These are phyloP conservation scores for Taenaris catops DNA, from an alignment of 2,888 invertebrate species.

Conservation along the genomic window DNA sequence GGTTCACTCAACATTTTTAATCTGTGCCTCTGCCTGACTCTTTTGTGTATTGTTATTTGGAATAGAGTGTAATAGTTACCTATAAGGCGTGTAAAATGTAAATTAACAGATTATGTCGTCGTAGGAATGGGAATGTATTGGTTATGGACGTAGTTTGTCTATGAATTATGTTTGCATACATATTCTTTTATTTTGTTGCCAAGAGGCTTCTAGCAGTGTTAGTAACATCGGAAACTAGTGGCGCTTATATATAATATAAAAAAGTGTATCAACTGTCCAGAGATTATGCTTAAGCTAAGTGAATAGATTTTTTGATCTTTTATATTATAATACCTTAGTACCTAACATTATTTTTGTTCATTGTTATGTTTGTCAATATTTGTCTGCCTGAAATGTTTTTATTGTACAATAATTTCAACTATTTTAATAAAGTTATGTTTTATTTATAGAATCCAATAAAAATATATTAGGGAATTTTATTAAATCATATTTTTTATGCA, in stretches of 20 bases:
- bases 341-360: constrained; percentile 49
- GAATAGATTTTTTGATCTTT: constrained; percentile 35
- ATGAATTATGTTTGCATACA: no score
- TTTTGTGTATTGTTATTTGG: no score
- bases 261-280: constrained; percentile 37
- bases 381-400: constrained; percentile 52
- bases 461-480: constrained; percentile 61
- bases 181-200: no score
- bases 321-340: constrained; percentile 28
- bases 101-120: no score
- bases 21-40: no score
- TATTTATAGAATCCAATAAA: constrained; percentile 58
- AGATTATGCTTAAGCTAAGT: constrained; percentile 50
- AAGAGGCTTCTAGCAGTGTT: no score
- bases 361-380: constrained; percentile 72
- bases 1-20: no score
- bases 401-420: constrained; percentile 57
- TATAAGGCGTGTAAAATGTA: no score
- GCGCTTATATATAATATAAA: constrained; percentile 3
- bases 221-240: no score
- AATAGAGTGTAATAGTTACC: no score
- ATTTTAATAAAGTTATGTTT: constrained; percentile 58
- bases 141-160: no score
- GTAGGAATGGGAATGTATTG: no score
- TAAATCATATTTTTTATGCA: constrained; percentile 50